Conservation (phyloP, 2,113 vertebrate species). For the Corythoichthys intestinalis region DNA sequence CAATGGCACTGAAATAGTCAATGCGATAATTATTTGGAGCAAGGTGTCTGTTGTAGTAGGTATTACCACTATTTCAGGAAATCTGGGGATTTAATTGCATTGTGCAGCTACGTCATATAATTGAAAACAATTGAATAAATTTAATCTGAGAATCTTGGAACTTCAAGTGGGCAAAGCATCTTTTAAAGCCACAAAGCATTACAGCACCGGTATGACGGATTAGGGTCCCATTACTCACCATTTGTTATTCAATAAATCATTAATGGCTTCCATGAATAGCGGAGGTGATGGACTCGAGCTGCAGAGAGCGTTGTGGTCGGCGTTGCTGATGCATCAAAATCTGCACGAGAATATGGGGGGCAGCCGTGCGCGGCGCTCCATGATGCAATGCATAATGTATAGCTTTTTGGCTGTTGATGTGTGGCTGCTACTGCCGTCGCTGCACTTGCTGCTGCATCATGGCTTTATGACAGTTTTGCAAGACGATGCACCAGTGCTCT, state of each 20-base stretch:
- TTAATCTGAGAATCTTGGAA: conserved; percentile 61
- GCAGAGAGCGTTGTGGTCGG: conserved; percentile 9
- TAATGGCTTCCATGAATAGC: conserved; percentile 74
- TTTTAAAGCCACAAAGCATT: conserved; percentile 34
- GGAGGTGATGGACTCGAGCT: conserved; percentile 50
- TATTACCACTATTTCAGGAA: background rate
- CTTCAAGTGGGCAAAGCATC: conserved; percentile 53
- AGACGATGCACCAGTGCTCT: background rate
- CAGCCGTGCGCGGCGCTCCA: conserved; percentile 3
- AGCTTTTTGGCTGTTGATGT: conserved; percentile 22
- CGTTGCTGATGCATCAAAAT: conserved; percentile 66
- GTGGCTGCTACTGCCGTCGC: conserved; percentile 18
- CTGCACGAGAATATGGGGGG: background rate
- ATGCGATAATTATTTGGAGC: background rate
- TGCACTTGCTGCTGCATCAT: background rate
- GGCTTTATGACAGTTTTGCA: conserved; percentile 22
- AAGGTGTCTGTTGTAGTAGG: background rate
- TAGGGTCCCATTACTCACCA: conserved; percentile 68
- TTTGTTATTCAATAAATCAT: conserved; percentile 79
- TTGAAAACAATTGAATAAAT: conserved; percentile 60
- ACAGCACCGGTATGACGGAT: conserved; percentile 59
- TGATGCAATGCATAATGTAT: conserved; percentile 54
- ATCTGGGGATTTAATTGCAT: background rate
- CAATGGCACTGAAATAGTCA: too few species aligned
- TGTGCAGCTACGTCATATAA: background rate